Evolutionary conservation across 2,113 vertebrate genomes (phyloP).

Genomic region (Melanerpes formicivorus): DNA sequence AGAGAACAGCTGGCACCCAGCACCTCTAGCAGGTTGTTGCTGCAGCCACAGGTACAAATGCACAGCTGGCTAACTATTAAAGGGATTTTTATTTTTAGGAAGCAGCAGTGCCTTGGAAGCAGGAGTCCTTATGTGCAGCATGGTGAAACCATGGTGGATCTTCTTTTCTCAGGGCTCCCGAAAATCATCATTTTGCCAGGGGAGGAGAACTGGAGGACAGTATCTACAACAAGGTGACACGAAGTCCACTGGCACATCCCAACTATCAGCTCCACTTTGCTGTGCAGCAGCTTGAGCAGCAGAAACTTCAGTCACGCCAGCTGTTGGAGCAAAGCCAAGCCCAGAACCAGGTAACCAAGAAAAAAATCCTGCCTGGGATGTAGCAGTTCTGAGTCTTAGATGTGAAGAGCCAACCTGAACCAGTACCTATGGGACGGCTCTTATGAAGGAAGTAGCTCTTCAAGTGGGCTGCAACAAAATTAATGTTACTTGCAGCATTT

Average conservation of each 20-base stretch:
- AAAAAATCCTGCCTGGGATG: not conserved
- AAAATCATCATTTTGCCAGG: constrained; percentile 67
- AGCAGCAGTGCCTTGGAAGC: not conserved
- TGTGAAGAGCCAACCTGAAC: not conserved
- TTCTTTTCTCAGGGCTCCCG: constrained; percentile 70
- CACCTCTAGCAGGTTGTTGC: not conserved
- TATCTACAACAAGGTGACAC: constrained; percentile 64
- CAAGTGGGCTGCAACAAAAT: not conserved
- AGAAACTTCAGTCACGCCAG: constrained; percentile 83
- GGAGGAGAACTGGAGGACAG: constrained; percentile 75
- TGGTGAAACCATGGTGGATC: not conserved
- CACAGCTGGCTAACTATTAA: not conserved
- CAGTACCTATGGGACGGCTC: not conserved
- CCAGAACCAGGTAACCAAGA: constrained; percentile 82
- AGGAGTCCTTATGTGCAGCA: not conserved
- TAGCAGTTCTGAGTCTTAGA: not conserved
- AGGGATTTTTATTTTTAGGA: not conserved
- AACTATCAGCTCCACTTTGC: constrained; percentile 87
- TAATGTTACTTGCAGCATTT: not conserved
- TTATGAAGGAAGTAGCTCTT: not conserved
- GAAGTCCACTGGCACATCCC: constrained; percentile 65
- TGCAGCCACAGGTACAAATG: not conserved
- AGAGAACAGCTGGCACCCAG: not conserved
- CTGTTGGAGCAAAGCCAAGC: constrained; percentile 83
- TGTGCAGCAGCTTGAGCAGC: constrained; percentile 89